phyloP scores from a whole-genome alignment of 2,113 vertebrate species.

The Protomyctophum bolini region DNA sequence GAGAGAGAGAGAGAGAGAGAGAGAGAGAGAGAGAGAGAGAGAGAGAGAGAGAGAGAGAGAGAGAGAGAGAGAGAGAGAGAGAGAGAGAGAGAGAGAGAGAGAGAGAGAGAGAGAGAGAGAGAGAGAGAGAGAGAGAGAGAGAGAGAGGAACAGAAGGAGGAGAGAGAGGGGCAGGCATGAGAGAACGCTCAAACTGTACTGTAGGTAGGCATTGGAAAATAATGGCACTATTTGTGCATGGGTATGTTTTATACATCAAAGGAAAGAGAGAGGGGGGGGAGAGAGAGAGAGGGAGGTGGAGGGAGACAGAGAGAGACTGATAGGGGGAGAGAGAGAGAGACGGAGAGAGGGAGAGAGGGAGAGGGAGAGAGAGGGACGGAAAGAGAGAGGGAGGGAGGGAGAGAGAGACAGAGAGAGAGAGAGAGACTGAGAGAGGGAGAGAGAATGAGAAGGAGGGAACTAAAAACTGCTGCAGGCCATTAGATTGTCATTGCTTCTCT shows the following conservation, averaged over 20 bases:
- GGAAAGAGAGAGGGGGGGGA: slow-evolving; percentile 50
- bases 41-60: not conserved
- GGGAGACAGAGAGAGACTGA: slow-evolving; percentile 6
- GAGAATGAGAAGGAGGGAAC: slow-evolving; percentile 38
- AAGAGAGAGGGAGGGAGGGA: slow-evolving; percentile 37
- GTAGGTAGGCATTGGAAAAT: slow-evolving; percentile 69
- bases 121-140: not conserved
- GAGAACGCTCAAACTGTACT: slow-evolving; percentile 4
- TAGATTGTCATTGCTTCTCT: slow-evolving; percentile 76
- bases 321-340: slow-evolving; percentile 33
- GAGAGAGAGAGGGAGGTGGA: slow-evolving; percentile 43
- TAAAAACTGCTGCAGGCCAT: slow-evolving; percentile 68
- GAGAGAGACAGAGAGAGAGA: slow-evolving; percentile 47
- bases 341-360: slow-evolving; percentile 33
- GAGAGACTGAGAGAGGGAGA: slow-evolving; percentile 18
- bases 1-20: not conserved
- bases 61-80: not conserved
- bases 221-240: slow-evolving; percentile 75
- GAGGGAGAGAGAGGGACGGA: slow-evolving; percentile 45
- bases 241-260: slow-evolving; percentile 79
- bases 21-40: not conserved
- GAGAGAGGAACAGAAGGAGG: not conserved
- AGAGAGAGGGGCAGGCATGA: not conserved
- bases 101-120: not conserved
- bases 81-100: not conserved